A percentile compares a stretch with the other conserved stretches of the same genome.
These are phyloP conservation scores for Speoplatyrhinus poulsoni DNA, from an alignment of 2,113 vertebrate genomes.

Conservation along the genomic window DNA sequence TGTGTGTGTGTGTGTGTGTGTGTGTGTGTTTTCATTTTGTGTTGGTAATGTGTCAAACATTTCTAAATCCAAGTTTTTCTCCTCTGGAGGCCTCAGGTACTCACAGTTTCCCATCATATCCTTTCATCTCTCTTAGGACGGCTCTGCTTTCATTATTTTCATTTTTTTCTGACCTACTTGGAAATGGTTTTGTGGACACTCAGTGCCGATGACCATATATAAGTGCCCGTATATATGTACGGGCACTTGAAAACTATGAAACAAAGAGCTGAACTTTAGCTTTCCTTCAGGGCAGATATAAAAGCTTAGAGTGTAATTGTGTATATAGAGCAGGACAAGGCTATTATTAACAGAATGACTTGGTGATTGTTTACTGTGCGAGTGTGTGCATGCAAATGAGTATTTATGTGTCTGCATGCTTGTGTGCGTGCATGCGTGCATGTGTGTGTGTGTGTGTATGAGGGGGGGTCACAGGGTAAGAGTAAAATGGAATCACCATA, in stretches of 20 bases:
- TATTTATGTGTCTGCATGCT: constrained; percentile 5
- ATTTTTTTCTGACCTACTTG: constrained; percentile 60
- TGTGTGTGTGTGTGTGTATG: too few species aligned
- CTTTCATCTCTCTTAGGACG: constrained; percentile 52
- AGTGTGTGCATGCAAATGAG: constrained; percentile 15
- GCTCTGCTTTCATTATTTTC: constrained; percentile 54
- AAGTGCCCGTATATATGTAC: constrained; percentile 17
- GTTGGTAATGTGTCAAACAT: constrained; percentile 45
- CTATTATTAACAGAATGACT: constrained; percentile 36
- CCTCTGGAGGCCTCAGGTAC: constrained; percentile 36
- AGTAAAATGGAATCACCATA: not conserved
- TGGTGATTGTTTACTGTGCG: constrained; percentile 16
- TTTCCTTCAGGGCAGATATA: constrained; percentile 32
- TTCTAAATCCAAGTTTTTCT: constrained; percentile 48
- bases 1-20: too few species aligned
- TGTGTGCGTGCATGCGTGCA: too few species aligned
- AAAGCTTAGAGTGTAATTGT: constrained; percentile 32
- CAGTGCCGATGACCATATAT: constrained; percentile 48
- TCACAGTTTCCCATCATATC: constrained; percentile 48
- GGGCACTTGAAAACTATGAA: constrained; percentile 44
- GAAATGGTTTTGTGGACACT: constrained; percentile 46
- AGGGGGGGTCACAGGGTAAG: too few species aligned
- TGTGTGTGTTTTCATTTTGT: constrained; percentile 45
- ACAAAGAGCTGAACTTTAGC: constrained; percentile 14
- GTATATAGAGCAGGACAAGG: constrained; percentile 36